Percentiles rank a stretch among this genome's conserved stretches.
Evolutionary conservation across 2,888 invertebrate species (phyloP).

Genomic region (Toxonevra muliebris): DNA sequence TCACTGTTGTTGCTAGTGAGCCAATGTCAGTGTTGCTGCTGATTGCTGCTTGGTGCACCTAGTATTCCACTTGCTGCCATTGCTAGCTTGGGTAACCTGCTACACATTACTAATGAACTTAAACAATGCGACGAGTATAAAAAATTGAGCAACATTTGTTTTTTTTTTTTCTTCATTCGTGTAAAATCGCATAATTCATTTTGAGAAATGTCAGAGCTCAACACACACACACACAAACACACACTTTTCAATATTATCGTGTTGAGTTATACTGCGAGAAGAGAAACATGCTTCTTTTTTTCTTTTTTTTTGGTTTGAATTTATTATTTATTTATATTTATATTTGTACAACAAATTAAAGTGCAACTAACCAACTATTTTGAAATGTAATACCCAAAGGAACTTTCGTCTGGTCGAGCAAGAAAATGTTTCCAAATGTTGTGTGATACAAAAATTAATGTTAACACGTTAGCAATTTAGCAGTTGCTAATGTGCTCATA

Average conservation of each 20-base stretch:
- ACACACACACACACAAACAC: background rate
- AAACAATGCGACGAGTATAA: conserved; percentile 21
- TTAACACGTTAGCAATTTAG: conserved; percentile 44
- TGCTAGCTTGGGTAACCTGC: background rate
- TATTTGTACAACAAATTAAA: background rate
- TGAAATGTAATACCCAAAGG: background rate
- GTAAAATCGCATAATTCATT: conserved; percentile 34
- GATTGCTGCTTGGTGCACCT: too few species aligned
- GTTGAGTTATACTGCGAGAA: conserved; percentile 23
- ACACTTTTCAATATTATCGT: conserved; percentile 23
- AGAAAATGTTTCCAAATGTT: too few species aligned
- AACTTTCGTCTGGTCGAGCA: too few species aligned
- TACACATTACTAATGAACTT: conserved; percentile 37
- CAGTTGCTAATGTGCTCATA: conserved; percentile 14
- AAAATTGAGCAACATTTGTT: conserved; percentile 13
- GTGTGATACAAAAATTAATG: conserved; percentile 34
- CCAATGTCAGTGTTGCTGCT: too few species aligned
- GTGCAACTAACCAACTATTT: background rate
- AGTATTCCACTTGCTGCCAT: background rate
- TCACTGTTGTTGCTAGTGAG: too few species aligned
- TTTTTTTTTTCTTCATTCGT: conserved; percentile 25
- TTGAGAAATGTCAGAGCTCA: conserved; percentile 21
- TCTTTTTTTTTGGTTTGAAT: background rate
- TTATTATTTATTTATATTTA: background rate
- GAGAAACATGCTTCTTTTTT: background rate